These are phyloP conservation scores for Chlorodrepanis virens DNA, from an alignment of 2,113 vertebrate genomes.

Conservation along the genomic window DNA sequence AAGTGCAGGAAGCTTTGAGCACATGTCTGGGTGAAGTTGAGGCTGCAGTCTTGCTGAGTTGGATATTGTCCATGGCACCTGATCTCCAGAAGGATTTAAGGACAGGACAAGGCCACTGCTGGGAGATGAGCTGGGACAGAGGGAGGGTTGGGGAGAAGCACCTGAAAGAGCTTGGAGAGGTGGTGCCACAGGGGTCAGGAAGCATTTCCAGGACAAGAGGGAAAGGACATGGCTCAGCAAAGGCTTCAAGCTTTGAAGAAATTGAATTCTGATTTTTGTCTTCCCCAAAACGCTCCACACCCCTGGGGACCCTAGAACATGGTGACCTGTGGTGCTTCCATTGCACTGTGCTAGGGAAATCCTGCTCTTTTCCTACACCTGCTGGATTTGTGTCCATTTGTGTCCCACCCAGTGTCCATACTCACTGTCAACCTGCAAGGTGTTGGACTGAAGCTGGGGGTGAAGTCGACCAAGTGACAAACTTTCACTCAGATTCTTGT, in stretches of 20 bases:
- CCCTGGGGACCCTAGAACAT: background rate
- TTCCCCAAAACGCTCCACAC: background rate
- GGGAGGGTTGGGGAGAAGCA: background rate
- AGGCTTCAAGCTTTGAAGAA: background rate
- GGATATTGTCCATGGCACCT: background rate
- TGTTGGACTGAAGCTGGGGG: conserved; percentile 85
- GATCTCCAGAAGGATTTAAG: background rate
- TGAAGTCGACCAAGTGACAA: conserved; percentile 89
- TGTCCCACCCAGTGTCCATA: background rate
- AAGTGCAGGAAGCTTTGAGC: background rate
- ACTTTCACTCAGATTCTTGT: conserved; percentile 94
- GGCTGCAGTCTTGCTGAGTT: background rate
- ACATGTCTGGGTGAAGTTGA: background rate
- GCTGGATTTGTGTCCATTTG: background rate
- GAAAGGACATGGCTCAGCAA: background rate
- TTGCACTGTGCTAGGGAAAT: background rate
- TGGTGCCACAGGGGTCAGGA: background rate
- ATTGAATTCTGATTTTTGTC: background rate
- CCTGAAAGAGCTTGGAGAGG: background rate
- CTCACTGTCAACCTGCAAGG: conserved; percentile 92
- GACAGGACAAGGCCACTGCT: background rate
- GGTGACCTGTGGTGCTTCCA: background rate
- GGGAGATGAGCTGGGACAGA: background rate
- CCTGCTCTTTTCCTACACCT: background rate
- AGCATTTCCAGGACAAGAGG: background rate